Base-by-base conservation (phyloP, 2,113 vertebrate genomes). In the Dasyprocta punctata region DNA sequence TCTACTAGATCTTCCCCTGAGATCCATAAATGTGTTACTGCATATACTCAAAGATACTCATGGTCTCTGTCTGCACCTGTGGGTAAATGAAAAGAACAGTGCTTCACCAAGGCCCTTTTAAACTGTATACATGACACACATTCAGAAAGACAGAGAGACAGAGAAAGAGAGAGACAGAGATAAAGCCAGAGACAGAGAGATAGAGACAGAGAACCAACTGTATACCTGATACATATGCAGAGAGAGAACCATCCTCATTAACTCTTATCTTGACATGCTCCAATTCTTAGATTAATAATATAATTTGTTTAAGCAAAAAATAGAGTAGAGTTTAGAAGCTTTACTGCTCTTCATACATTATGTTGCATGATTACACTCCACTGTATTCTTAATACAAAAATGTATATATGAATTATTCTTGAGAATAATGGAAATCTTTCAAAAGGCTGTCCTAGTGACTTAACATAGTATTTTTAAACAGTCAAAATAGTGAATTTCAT, bases 401-500 rank as follows among this genome's bases (percentile, higher is more conserved):
- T 44, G 36, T 6, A 84, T 58, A 60, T 81, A 33, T 92, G 54
- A 96, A 84, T 28, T 92, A 49, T 75, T 92, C 61, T 94, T 92
- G 41, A 75, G 56, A 96, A 91, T 86, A 86, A 86, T 0, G 63
- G 41, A 30, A 94, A 56, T 78, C 52, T 86, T 56, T 60, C 56
- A 80, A 93, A 60, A 77, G 52, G 28, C 20, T 83, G 12, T 92
- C 60, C 20, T 12, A 86, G 65, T 67, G 41, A 88, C 26, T 90
- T 75, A 92, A 81, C 30, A 73, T 44, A 87, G 28, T 81, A 92
- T 86, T 52, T 90, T 56, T 81, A 84, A 86, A 82, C 93, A 90
- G 65, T 90, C 44, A 94, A 92, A 90, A 90, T 44, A 92, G 41
- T 77, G 10, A 94, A 96, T 88, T 89, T 85, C 92, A 56, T 96